phyloP scores from a whole-genome alignment of 2,797 vertebrate species.

The Choloepus didactylus region DNA sequence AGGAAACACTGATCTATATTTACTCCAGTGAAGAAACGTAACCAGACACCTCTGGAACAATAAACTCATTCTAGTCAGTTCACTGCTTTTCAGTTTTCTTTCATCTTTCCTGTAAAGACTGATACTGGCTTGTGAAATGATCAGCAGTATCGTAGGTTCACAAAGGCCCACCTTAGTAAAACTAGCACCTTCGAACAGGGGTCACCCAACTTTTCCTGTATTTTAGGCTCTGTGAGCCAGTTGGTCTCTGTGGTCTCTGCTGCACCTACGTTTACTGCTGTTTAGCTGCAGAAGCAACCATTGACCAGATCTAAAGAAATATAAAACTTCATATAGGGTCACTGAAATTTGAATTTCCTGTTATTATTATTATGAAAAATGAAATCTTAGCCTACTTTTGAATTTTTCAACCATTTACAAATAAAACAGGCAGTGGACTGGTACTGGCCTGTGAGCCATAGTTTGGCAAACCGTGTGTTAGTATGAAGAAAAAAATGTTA shows the following conservation, averaged over 20 bases:
- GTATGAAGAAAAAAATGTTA: not conserved
- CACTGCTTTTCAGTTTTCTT: not conserved
- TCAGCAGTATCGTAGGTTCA: not conserved
- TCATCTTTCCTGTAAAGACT: not conserved
- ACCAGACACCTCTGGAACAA: not conserved
- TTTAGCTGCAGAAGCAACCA: not conserved
- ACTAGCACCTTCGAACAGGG: not conserved
- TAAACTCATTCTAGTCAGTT: not conserved
- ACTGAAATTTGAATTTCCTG: not conserved
- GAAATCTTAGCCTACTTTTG: not conserved
- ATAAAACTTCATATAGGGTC: not conserved
- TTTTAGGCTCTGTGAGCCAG: not conserved
- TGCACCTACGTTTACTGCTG: not conserved
- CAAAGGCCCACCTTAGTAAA: not conserved
- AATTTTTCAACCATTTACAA: not conserved
- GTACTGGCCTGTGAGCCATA: not conserved
- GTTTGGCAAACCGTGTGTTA: not conserved
- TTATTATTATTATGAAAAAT: not conserved
- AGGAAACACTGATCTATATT: not conserved
- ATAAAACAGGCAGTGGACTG: not conserved
- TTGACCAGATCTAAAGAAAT: not conserved
- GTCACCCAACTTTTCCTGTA: not conserved
- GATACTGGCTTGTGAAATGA: not conserved
- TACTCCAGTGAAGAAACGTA: not conserved
- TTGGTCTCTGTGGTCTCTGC: not conserved